These are phyloP conservation scores for Mungos mungo DNA, from an alignment of 2,113 vertebrate species.

Conservation along the genomic window DNA sequence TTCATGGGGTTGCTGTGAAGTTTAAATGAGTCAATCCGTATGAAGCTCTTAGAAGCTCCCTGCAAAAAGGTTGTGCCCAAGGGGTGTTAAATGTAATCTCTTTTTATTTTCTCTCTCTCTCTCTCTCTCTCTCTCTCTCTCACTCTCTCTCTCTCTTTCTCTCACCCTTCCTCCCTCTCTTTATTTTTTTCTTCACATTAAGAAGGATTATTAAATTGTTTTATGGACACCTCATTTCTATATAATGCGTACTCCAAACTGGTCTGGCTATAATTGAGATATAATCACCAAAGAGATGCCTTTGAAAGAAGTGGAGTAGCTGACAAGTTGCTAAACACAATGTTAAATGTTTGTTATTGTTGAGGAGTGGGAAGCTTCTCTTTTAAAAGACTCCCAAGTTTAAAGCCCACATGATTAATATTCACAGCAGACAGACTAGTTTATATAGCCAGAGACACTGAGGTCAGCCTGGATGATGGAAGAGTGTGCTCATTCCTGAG, in stretches of 20 bases:
- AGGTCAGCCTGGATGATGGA: conserved; percentile 74
- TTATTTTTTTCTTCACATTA: not conserved
- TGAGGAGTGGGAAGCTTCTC: conserved; percentile 75
- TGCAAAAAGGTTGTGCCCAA: not conserved
- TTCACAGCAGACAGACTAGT: conserved; percentile 63
- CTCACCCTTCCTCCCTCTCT: not conserved
- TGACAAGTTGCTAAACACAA: conserved; percentile 72
- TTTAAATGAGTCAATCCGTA: not conserved
- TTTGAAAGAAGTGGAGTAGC: conserved; percentile 71
- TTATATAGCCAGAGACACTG: conserved; percentile 78
- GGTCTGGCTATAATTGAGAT: conserved; percentile 6
- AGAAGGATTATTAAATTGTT: conserved; percentile 44
- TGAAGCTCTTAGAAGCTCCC: not conserved
- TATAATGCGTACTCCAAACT: conserved; percentile 16
- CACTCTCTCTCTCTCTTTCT: not conserved
- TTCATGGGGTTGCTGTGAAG: not conserved
- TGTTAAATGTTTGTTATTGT: conserved; percentile 78
- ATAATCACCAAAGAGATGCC: conserved; percentile 57
- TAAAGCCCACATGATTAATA: conserved; percentile 78
- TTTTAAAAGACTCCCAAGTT: conserved; percentile 73
- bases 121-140: not conserved
- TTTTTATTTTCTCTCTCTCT: not conserved
- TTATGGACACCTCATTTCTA: not conserved
- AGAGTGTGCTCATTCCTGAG: conserved; percentile 65
- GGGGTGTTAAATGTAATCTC: not conserved